These are phyloP conservation scores for Etheostoma perlongum DNA, from an alignment of 2,797 vertebrate species.

Conservation along the genomic window DNA sequence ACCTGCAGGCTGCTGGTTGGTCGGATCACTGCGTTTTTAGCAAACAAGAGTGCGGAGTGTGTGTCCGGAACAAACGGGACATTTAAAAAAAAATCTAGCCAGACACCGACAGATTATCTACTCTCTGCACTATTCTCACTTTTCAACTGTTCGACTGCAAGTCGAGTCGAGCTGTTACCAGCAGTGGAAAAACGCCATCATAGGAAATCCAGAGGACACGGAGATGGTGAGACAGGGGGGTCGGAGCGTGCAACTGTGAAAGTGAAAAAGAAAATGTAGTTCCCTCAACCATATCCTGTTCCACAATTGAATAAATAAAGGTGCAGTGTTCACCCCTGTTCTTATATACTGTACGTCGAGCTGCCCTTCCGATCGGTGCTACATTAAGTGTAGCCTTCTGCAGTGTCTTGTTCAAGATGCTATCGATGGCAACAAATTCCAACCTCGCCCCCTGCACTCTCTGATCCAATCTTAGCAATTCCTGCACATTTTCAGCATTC, in stretches of 20 bases:
- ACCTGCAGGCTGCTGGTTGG: too few relatives aligned
- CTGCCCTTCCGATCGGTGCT: conserved; percentile 21
- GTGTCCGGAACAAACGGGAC: too few relatives aligned
- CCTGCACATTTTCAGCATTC: conserved; percentile 67
- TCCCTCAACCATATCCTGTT: conserved; percentile 10
- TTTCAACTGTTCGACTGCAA: too few relatives aligned
- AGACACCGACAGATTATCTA: too few relatives aligned
- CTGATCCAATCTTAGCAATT: conserved; percentile 52
- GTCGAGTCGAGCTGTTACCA: too few relatives aligned
- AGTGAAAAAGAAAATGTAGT: background rate
- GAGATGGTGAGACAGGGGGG: background rate
- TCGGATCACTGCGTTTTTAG: too few relatives aligned
- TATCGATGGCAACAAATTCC: conserved; percentile 62
- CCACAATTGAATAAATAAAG: conserved; percentile 4
- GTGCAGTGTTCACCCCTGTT: background rate
- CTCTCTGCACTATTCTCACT: too few relatives aligned
- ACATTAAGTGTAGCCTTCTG: conserved; percentile 31
- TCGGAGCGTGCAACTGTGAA: background rate
- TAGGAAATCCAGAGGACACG: conserved; percentile 32
- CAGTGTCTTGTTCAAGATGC: conserved; percentile 33
- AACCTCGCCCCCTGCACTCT: conserved; percentile 47
- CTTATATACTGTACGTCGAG: background rate
- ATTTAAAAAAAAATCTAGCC: too few relatives aligned
- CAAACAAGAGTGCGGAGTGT: too few relatives aligned
- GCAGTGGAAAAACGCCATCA: too few relatives aligned